phyloP scores from a whole-genome alignment of 2,113 vertebrate genomes.

The Atlantisia rogersi region DNA sequence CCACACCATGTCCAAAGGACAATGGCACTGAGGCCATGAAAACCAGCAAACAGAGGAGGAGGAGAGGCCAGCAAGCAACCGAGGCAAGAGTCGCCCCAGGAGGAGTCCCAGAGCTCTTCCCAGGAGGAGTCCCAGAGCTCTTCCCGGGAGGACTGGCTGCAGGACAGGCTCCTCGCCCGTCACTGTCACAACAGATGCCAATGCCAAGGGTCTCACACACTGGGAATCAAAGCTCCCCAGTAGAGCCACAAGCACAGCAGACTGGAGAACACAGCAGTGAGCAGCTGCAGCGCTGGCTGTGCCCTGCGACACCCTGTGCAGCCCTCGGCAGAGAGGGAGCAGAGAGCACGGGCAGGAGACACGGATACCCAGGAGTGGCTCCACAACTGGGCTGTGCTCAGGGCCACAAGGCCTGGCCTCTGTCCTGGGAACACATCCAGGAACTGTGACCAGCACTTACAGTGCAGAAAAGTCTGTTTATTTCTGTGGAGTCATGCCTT shows the following conservation, averaged over 20 bases:
- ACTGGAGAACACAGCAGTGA: not conserved
- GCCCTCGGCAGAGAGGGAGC: fast-evolving
- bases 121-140: fast-evolving
- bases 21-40: not conserved
- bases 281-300: fast-evolving
- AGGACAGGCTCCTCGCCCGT: not conserved
- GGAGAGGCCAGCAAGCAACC: not conserved
- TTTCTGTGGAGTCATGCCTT: not conserved
- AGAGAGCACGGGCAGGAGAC: not conserved
- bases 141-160: fast-evolving
- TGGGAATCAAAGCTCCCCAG: too few relatives aligned
- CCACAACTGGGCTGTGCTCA: fast-evolving
- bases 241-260: fast-evolving
- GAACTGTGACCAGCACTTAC: fast-evolving
- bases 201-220: fast-evolving
- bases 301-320: fast-evolving
- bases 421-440: not conserved
- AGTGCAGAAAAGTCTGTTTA: not conserved
- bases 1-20: not conserved
- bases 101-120: not conserved
- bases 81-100: not conserved
- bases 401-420: not conserved
- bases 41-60: not conserved
- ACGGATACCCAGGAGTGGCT: fast-evolving
- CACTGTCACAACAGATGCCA: fast-evolving